These are phyloP conservation scores for Urocynchramus pylzowi DNA, from an alignment of 2,113 vertebrate genomes.

Conservation along the genomic window DNA sequence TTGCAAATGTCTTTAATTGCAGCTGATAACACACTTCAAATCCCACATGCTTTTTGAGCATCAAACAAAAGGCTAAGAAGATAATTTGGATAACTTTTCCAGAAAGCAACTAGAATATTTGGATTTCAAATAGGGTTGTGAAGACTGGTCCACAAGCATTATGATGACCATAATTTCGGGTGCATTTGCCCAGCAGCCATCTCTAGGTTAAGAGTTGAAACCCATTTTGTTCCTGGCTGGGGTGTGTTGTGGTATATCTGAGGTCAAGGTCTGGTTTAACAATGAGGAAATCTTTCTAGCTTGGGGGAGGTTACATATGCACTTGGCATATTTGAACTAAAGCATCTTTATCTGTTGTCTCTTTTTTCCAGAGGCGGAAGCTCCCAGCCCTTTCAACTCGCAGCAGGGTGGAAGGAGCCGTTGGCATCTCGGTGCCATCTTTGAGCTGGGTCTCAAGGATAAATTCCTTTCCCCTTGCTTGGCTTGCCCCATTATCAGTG, in stretches of 20 bases:
- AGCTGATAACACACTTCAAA: neutral
- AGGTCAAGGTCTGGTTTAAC: conserved; percentile 31
- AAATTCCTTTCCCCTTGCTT: conserved; percentile 15
- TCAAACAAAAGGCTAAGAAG: neutral
- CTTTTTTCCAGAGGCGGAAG: neutral
- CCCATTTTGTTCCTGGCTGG: neutral
- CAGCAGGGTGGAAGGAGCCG: neutral
- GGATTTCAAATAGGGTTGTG: neutral
- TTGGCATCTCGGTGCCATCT: neutral
- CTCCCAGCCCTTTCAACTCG: neutral
- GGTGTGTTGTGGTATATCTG: neutral
- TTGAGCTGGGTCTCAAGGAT: conserved; percentile 3
- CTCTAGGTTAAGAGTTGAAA: neutral
- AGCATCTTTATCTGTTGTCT: conserved; percentile 18
- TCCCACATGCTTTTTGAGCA: neutral
- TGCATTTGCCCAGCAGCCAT: neutral
- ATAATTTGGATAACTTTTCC: neutral
- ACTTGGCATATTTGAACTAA: conserved; percentile 17
- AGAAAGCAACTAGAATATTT: neutral
- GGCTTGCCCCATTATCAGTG: neutral
- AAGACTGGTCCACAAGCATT: neutral
- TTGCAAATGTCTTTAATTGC: neutral
- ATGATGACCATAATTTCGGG: neutral
- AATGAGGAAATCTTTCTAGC: conserved; percentile 30
- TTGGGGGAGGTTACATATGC: neutral